Percentiles rank a stretch among this genome's conserved stretches.
Conservation (phyloP, 2,113 vertebrate species). For the Eretmochelys imbricata region DNA sequence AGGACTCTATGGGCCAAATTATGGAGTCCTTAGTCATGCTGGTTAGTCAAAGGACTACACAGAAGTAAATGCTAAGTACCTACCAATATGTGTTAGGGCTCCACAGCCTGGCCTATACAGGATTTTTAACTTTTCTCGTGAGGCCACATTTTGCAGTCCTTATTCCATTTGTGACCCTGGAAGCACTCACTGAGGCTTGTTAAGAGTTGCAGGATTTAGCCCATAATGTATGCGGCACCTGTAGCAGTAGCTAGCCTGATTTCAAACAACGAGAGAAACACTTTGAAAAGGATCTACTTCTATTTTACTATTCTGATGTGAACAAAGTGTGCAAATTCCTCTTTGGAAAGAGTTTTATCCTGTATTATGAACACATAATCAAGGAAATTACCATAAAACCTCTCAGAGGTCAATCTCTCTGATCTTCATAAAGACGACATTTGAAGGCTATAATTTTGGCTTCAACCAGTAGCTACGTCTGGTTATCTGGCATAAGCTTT, state of each 20-base stretch:
- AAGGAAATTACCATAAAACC: background rate
- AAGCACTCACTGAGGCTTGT: background rate
- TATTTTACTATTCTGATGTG: background rate
- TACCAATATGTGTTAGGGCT: background rate
- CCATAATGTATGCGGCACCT: background rate
- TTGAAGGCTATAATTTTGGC: background rate
- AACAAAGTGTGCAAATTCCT: background rate
- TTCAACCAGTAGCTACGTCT: background rate
- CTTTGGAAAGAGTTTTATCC: background rate
- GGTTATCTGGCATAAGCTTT: background rate
- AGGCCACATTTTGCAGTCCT: background rate
- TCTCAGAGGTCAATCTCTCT: background rate
- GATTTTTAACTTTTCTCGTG: slow-evolving; percentile 11
- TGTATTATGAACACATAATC: no score
- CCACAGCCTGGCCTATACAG: slow-evolving; percentile 29
- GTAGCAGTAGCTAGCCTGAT: background rate
- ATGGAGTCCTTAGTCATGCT: background rate
- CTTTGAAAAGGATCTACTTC: background rate
- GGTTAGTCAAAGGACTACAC: background rate
- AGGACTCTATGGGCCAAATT: background rate
- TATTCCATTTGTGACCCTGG: background rate
- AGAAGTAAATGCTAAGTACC: no score
- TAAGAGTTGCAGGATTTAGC: slow-evolving; percentile 1
- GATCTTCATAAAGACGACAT: background rate
- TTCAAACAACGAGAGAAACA: background rate